A percentile compares a stretch with the other conserved stretches of the same genome.
Evolutionary conservation across 1,140 invertebrate species (phyloP).

Genomic region (Spodoptera litura): DNA sequence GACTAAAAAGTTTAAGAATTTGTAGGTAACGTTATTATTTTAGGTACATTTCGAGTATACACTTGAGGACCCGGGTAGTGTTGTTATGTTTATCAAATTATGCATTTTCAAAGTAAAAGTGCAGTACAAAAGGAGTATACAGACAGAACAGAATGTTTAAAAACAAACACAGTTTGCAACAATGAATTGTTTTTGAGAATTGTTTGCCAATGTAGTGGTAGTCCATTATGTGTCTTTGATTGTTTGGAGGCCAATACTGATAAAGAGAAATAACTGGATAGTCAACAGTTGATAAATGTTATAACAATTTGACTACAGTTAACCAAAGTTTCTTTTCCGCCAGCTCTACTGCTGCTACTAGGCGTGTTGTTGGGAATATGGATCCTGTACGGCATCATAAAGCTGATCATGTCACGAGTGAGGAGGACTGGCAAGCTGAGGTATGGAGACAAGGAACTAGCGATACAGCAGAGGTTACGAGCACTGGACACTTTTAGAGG

Average conservation of each 20-base stretch:
- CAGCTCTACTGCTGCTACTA: slow-evolving; percentile 79
- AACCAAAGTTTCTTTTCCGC: slow-evolving; percentile 36
- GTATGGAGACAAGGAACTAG: slow-evolving; percentile 77
- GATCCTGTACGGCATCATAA: slow-evolving; percentile 72
- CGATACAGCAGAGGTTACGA: slow-evolving; percentile 87
- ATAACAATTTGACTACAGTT: too few relatives aligned
- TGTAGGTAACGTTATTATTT: too few relatives aligned
- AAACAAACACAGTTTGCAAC: background rate
- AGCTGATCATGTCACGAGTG: slow-evolving; percentile 75
- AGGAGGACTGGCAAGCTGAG: slow-evolving; percentile 74
- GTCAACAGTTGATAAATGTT: too few relatives aligned
- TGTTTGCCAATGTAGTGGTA: background rate
- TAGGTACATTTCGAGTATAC: too few relatives aligned
- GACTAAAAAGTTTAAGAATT: too few relatives aligned
- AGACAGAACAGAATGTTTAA: background rate
- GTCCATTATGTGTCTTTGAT: background rate
- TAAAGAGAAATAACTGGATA: background rate
- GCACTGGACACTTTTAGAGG: slow-evolving; percentile 93
- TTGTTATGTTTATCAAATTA: background rate
- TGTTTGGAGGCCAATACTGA: background rate
- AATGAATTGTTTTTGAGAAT: slow-evolving; percentile 24
- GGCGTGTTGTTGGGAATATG: slow-evolving; percentile 69
- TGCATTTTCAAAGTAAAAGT: background rate
- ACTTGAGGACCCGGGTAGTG: too few relatives aligned
- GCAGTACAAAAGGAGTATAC: background rate